Evolutionary conservation across 2,113 vertebrate species (phyloP).

Genomic region (Marcusenius ussheri): DNA sequence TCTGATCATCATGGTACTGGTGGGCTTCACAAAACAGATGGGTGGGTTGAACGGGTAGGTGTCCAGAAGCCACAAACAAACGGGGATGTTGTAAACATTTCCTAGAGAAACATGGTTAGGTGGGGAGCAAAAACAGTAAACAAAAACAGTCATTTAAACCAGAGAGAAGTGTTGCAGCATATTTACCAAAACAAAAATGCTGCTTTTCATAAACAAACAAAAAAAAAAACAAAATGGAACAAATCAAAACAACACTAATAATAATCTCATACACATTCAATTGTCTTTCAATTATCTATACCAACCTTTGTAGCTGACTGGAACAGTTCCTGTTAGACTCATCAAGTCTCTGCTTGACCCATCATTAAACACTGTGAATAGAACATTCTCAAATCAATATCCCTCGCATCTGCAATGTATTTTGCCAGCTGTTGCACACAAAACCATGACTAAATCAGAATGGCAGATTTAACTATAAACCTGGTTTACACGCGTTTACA

Average conservation of each 20-base stretch:
- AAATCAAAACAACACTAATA: background rate
- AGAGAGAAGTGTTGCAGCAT: background rate
- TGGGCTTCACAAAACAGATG: constrained; percentile 98
- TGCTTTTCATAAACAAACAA: background rate
- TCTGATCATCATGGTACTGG: constrained; percentile 97
- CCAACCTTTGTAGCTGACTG: constrained; percentile 90
- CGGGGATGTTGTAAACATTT: constrained; percentile 93
- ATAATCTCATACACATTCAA: background rate
- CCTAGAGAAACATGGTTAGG: constrained; percentile 51
- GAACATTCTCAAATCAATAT: constrained; percentile 22
- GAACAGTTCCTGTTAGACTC: constrained; percentile 92
- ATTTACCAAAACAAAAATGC: background rate
- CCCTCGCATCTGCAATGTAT: background rate
- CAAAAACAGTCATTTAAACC: background rate
- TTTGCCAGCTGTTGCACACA: background rate
- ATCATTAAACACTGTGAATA: constrained; percentile 88
- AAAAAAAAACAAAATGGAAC: background rate
- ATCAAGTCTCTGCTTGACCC: constrained; percentile 87
- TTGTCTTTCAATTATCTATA: background rate
- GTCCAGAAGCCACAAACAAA: constrained; percentile 94
- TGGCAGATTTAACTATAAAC: background rate
- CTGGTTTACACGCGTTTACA: background rate
- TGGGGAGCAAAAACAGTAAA: background rate
- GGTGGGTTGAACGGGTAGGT: constrained; percentile 96
- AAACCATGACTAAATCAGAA: background rate